Evolutionary conservation across 2,888 invertebrate species (phyloP), one percentile per base, ranked within the genome.

Genomic region (Lycocerus yunnanus): DNA sequence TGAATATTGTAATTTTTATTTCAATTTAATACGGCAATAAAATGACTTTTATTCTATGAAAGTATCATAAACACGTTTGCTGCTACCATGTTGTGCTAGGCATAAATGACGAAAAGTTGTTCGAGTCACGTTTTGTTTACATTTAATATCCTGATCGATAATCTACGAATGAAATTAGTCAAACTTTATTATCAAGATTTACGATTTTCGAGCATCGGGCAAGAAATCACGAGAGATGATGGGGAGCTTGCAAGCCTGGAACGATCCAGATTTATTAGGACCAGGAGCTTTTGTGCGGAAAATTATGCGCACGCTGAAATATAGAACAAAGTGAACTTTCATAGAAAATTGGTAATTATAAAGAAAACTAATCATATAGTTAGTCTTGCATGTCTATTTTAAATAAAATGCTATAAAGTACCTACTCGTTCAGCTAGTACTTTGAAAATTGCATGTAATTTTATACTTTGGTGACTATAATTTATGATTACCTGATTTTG

Each of bases 401-500:
- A 43, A 43, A 43, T 43, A 43, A 43, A 43, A 43, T 43, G 43
- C 43, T 43, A 43, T 43, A 43, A 18, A 18, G 43, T 43, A 65
- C 63, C 15, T 61, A 69, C 43, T 65, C 61, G 20, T 58, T 20
- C 24, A 63, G 15, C 18, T 24, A 68, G 65, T 43, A 43, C 65
- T 43, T 63, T 65, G 65, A 58, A 65, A 65, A n/a, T 70, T 70
- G 63, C 61, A 65, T 60, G 58, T 65, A 61, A 70, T 63, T 63
- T 63, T 15, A 18, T 43, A 63, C 63, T 61, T 70, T 70, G 61
- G 70, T 65, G 70, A 18, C 27, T 15, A 63, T 70, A 70, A 70
- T 70, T 70, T 70, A 70, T 58, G 70, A 70, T 70, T 65, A 58
- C 63, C 43, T 43, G 70, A 70, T 70, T 63, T 18, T 20, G 21